Evolutionary conservation across 2,113 vertebrate species (phyloP).

Genomic region (Megaleporinus macrocephalus): DNA sequence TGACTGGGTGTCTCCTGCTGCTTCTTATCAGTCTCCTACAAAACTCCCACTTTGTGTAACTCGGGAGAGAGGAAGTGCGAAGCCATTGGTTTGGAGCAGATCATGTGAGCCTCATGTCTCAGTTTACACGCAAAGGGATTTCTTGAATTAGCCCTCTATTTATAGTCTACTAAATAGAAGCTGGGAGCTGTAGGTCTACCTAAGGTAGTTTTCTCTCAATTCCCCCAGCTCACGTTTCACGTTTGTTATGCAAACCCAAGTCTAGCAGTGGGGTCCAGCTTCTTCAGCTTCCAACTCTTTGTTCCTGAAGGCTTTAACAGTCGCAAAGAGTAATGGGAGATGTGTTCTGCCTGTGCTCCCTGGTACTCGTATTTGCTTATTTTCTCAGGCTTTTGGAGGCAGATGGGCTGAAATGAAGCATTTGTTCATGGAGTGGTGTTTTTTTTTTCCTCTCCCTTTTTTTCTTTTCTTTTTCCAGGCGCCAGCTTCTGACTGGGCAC

Average conservation of each 20-base stretch:
- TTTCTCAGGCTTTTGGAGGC: slow-evolving; percentile 2
- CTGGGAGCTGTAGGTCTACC: slow-evolving; percentile 2
- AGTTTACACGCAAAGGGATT: slow-evolving; percentile 50
- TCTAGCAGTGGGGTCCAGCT: neutral
- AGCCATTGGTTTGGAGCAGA: slow-evolving; percentile 41
- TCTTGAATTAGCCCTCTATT: slow-evolving; percentile 58
- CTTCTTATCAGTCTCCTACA: neutral
- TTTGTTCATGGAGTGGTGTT: neutral
- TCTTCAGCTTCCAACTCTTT: neutral
- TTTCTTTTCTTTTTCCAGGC: neutral
- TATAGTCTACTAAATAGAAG: slow-evolving; percentile 44
- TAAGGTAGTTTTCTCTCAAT: slow-evolving; percentile 8
- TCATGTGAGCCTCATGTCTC: slow-evolving; percentile 48
- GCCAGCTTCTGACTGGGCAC: neutral
- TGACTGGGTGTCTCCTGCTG: too few species aligned
- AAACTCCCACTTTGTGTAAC: neutral
- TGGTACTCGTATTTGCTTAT: neutral
- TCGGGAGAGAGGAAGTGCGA: slow-evolving; percentile 2
- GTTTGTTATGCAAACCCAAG: neutral
- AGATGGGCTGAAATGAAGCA: neutral
- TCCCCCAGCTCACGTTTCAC: neutral
- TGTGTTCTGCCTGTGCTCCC: neutral
- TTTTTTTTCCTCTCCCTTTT: too few species aligned
- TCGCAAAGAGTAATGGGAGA: neutral
- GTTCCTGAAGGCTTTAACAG: neutral